phyloP scores from a whole-genome alignment of 2,113 vertebrate genomes.

The Callipepla californica region DNA sequence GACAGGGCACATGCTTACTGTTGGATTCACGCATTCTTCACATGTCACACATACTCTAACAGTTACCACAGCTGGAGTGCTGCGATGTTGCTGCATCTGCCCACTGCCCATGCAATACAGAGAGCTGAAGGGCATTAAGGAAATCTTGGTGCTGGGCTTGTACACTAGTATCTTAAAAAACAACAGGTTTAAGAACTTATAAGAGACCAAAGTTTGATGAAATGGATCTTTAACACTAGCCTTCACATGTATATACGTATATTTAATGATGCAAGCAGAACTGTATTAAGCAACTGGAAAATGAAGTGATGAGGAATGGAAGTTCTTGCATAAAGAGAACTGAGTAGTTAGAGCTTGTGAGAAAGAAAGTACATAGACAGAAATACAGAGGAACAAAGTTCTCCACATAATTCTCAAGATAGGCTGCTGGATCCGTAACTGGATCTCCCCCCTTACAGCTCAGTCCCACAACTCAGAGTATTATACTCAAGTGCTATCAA shows the following conservation, averaged over 20 bases:
- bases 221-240: not conserved
- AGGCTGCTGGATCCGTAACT: not conserved
- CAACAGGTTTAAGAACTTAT: fast-evolving
- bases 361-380: not conserved
- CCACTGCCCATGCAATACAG: fast-evolving
- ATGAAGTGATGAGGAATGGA: not conserved
- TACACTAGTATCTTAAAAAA: not conserved
- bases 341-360: fast-evolving
- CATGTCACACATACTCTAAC: not conserved
- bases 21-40: not conserved
- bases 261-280: not conserved
- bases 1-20: not conserved
- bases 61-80: constrained; percentile 26
- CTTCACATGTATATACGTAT: not conserved
- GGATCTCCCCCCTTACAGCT: not conserved
- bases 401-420: not conserved
- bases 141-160: not conserved
- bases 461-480: not conserved
- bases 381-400: not conserved
- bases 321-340: not conserved
- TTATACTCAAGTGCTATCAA: not conserved
- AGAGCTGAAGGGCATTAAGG: not conserved
- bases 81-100: not conserved
- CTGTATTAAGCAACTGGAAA: not conserved
- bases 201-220: not conserved